Evolutionary conservation across 2,797 vertebrate genomes (phyloP).

Genomic region (Eulemur mongoz): DNA sequence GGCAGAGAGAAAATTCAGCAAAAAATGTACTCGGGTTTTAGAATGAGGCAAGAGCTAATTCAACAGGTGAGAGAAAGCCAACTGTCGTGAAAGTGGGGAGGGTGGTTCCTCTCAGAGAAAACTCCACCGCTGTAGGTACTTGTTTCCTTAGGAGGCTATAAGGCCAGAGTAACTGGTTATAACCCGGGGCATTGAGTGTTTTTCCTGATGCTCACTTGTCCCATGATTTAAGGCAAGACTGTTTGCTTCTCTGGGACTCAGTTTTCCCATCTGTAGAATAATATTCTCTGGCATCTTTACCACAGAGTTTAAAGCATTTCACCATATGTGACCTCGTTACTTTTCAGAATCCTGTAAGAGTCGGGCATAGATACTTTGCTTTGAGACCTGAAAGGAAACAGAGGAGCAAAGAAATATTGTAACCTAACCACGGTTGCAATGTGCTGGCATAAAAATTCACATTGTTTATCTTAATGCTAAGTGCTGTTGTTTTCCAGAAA

Average conservation of each 20-base stretch:
- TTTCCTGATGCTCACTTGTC: background rate
- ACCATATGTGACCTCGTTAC: background rate
- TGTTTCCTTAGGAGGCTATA: background rate
- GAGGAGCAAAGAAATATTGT: background rate
- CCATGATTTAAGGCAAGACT: background rate
- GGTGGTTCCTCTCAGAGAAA: background rate
- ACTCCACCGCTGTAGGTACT: too few relatives aligned
- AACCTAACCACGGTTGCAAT: background rate
- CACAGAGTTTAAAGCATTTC: constrained; percentile 40
- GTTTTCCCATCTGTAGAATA: constrained; percentile 54
- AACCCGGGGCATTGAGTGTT: accelerated
- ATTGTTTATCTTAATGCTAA: background rate
- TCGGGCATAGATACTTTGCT: background rate
- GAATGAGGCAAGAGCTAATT: background rate
- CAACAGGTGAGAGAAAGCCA: background rate
- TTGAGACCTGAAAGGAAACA: background rate
- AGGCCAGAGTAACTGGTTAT: background rate
- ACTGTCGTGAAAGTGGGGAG: background rate
- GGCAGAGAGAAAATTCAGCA: background rate
- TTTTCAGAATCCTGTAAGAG: background rate
- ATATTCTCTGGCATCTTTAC: constrained; percentile 27
- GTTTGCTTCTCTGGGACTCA: constrained; percentile 43
- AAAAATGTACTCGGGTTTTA: background rate
- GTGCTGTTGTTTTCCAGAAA: constrained; percentile 31
- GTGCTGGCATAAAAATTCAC: background rate